phyloP scores from a whole-genome alignment of 2,888 invertebrate species.

The Drosophila mimetica region DNA sequence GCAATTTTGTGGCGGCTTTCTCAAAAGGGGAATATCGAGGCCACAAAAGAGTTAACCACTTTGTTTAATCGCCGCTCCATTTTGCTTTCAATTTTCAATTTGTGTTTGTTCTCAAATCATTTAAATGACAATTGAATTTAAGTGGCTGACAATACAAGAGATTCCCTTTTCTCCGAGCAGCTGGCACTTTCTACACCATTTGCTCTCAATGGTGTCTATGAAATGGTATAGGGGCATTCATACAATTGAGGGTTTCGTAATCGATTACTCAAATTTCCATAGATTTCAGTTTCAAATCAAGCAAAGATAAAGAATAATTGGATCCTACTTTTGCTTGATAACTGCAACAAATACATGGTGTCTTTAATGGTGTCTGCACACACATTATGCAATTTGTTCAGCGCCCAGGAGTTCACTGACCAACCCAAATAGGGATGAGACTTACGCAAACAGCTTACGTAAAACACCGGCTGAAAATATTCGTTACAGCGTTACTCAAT shows the following conservation, averaged over 20 bases:
- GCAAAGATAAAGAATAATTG: background rate
- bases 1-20: constrained; percentile 8
- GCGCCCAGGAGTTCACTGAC: constrained; percentile 8
- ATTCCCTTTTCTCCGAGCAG: constrained; percentile 2
- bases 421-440: constrained; percentile 6
- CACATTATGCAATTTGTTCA: background rate
- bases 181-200: constrained; percentile 5
- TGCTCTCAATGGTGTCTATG: background rate
- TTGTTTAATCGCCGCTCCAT: constrained; percentile 16
- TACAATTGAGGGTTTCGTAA: background rate
- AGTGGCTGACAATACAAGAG: constrained; percentile 6
- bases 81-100: constrained; percentile 11
- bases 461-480: background rate
- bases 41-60: constrained; percentile 18
- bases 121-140: constrained; percentile 20
- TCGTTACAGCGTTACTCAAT: constrained; percentile 19
- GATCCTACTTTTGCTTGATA: too few relatives aligned
- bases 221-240: background rate
- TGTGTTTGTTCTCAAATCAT: constrained; percentile 10
- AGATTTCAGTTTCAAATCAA: background rate
- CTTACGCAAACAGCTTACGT: constrained; percentile 27
- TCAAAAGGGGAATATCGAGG: background rate
- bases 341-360: background rate
- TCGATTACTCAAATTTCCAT: background rate
- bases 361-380: background rate